phyloP scores from a whole-genome alignment of 2,797 vertebrate genomes.

The Sorex maritimensis region DNA sequence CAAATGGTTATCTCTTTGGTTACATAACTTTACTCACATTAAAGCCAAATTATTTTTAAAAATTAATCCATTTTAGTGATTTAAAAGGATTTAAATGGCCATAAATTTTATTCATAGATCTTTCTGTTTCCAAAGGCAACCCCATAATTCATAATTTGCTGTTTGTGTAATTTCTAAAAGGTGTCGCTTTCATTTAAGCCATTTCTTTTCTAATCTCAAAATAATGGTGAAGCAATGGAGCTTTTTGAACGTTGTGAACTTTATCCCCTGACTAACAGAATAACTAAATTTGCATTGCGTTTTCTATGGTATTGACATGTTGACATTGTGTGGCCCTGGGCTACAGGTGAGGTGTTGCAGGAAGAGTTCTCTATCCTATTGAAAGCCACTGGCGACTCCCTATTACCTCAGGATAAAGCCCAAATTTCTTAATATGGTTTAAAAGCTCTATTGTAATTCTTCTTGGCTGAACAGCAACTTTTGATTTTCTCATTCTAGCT shows the following conservation, averaged over 20 bases:
- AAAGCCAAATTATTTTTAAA: slow-evolving; percentile 44
- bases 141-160: neutral
- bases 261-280: neutral
- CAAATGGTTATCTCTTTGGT: neutral
- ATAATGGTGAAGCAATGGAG: neutral
- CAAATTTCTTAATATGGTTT: slow-evolving; percentile 41
- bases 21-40: slow-evolving; percentile 25
- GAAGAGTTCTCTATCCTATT: neutral
- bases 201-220: neutral
- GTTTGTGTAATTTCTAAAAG: neutral
- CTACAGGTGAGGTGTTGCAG: neutral
- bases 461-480: slow-evolving; percentile 33
- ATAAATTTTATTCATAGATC: slow-evolving; percentile 2
- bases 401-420: neutral
- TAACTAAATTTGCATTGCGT: neutral
- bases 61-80: slow-evolving; percentile 28
- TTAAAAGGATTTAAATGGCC: slow-evolving; percentile 11
- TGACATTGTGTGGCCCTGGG: neutral
- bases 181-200: neutral
- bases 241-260: neutral
- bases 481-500: neutral
- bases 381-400: neutral
- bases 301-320: neutral
- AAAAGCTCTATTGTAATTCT: slow-evolving; percentile 48
- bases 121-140: slow-evolving; percentile 13